A percentile compares a stretch with the other conserved stretches of the same genome.
phyloP scores from a whole-genome alignment of 2,888 invertebrate species.

The Callinectes sapidus region DNA sequence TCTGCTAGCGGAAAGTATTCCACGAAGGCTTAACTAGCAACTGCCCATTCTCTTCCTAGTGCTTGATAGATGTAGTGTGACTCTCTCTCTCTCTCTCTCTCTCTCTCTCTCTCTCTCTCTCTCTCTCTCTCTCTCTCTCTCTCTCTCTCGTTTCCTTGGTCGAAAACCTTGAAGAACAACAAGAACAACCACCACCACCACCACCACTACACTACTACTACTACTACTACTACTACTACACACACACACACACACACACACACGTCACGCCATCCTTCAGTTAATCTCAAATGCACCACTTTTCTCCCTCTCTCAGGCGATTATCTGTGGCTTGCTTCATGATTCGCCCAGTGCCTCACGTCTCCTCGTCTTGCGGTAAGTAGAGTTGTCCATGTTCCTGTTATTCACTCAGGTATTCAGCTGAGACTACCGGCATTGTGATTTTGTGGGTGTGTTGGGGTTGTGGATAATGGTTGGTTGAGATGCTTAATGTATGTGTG shows the following conservation, averaged over 20 bases:
- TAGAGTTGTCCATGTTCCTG: not conserved
- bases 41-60: no score
- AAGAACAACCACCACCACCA: no score
- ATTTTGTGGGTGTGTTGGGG: not conserved
- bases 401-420: not conserved
- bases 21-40: no score
- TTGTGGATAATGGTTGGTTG: no score
- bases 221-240: no score
- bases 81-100: not conserved
- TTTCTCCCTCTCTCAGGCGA: not conserved
- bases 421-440: not conserved
- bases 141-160: not conserved
- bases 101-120: not conserved
- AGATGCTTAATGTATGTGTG: not conserved
- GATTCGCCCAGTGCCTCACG: not conserved
- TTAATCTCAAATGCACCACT: not conserved
- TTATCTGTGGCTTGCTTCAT: not conserved
- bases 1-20: no score
- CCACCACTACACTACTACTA: no score
- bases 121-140: not conserved
- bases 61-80: no score
- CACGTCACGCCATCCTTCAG: no score
- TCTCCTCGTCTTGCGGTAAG: not conserved
- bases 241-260: no score
- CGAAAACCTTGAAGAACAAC: no score